These are phyloP conservation scores for Tapirus indicus DNA, from an alignment of 2,797 vertebrate species.

Conservation along the genomic window DNA sequence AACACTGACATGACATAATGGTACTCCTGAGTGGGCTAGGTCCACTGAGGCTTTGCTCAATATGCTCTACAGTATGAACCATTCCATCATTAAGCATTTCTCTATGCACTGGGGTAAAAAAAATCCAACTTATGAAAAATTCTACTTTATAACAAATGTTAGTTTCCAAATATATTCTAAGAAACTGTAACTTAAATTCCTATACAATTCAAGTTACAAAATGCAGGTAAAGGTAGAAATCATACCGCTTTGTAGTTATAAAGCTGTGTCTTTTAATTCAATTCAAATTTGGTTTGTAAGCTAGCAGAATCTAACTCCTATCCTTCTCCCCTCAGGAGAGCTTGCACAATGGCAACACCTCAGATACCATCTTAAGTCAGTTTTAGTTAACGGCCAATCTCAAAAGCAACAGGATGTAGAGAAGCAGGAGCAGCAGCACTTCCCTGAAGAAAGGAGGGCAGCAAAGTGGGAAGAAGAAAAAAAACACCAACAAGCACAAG, in stretches of 20 bases:
- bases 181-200: neutral
- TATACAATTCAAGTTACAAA: slow-evolving; percentile 20
- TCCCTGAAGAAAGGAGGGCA: neutral
- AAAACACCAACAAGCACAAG: neutral
- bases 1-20: neutral
- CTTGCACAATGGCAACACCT: neutral
- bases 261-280: neutral
- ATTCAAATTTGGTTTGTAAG: neutral
- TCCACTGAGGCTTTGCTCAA: neutral
- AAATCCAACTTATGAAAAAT: slow-evolving; percentile 38
- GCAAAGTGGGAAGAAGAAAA: neutral
- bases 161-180: slow-evolving; percentile 33
- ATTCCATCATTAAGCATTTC: neutral
- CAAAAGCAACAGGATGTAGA: neutral
- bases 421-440: neutral
- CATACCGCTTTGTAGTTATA: neutral
- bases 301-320: neutral
- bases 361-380: neutral
- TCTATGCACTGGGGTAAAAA: neutral
- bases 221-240: slow-evolving; percentile 17
- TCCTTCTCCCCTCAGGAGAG: neutral
- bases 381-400: neutral
- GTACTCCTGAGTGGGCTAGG: neutral
- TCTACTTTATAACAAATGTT: neutral
- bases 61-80: neutral